Evolutionary conservation across 2,797 vertebrate genomes (phyloP), one percentile per base, ranked within the genome.

Genomic region (Oceanodroma leucorhoa): DNA sequence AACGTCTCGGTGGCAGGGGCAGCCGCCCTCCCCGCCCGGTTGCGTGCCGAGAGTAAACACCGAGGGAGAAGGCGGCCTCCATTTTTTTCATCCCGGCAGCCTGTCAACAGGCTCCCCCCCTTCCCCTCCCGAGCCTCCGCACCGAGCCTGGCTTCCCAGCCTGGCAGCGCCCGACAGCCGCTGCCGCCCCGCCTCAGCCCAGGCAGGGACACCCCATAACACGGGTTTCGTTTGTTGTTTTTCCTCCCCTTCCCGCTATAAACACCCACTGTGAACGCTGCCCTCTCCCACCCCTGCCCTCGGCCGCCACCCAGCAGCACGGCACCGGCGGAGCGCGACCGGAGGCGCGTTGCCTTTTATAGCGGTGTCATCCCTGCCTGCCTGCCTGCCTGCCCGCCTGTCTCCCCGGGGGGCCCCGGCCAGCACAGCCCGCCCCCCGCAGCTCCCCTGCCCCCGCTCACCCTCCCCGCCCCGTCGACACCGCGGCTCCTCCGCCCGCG

Each of bases 61-160:
- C 14, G n/a, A 87, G 29, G 14, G 53, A 70, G 69, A 87, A 54
- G 21, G 45, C 61, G 75, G 66, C 83, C 90, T 94, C 89, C 91
- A 89, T 89, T 51, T 93, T 91, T 94, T 93, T 58, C 9, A 94
- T 69, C 58, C 83, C 78, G 43, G 67, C 77, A 89, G 92, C 57
- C 91, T 93, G 91, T 84, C 88, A 94, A 87, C 91, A 92, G 80
- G 81, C 89, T 72, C 65, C 89, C 70, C 38, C 17, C 30, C 30
- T 65, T 57, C 64, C 54, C 75, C 43, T 87, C 69, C 82, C 70
- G 41, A 81, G 66, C 48, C 87, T 83, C 87, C 61, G 17, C 54
- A 57, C 46, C 19, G 9, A 83, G 83, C 32, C 38, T 13, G 48
- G 65, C n/a, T 90, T 58, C 55, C 51, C 77, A 87, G 73, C 36